A percentile compares a stretch with the other conserved stretches of the same genome.
Evolutionary conservation across 2,888 invertebrate genomes (phyloP).

Genomic region (Camponotus fellah): DNA sequence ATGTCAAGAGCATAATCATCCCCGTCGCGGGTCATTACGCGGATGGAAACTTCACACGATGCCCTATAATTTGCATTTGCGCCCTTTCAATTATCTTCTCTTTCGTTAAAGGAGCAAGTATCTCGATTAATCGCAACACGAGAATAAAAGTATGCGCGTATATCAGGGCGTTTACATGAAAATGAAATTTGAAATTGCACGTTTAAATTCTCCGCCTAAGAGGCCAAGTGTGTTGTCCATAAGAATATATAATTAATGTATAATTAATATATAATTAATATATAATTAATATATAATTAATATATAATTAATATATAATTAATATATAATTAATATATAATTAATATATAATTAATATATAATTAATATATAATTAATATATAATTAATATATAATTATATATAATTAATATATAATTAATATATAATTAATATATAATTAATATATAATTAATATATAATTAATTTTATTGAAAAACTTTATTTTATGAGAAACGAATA

Average conservation of each 20-base stretch:
- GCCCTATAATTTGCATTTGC: constrained; percentile 19
- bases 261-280: too few species aligned
- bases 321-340: too few species aligned
- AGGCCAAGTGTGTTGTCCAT: too few species aligned
- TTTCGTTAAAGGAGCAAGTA: background rate
- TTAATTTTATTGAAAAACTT: background rate
- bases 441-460: background rate
- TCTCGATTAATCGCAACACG: background rate
- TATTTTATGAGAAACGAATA: too few species aligned
- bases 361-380: too few species aligned
- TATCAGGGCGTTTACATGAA: background rate
- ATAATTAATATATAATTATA: too few species aligned
- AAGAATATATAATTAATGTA: background rate
- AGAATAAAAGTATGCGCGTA: background rate
- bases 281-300: too few species aligned
- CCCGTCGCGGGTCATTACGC: constrained; percentile 56
- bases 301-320: too few species aligned
- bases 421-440: too few species aligned
- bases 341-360: background rate
- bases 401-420: too few species aligned
- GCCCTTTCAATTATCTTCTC: constrained; percentile 24
- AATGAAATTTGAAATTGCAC: background rate
- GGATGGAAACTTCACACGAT: constrained; percentile 16
- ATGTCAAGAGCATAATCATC: constrained; percentile 61
- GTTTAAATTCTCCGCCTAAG: too few species aligned